Base-by-base conservation (phyloP, 2,113 vertebrate species). In the Tauraco erythrolophus region DNA sequence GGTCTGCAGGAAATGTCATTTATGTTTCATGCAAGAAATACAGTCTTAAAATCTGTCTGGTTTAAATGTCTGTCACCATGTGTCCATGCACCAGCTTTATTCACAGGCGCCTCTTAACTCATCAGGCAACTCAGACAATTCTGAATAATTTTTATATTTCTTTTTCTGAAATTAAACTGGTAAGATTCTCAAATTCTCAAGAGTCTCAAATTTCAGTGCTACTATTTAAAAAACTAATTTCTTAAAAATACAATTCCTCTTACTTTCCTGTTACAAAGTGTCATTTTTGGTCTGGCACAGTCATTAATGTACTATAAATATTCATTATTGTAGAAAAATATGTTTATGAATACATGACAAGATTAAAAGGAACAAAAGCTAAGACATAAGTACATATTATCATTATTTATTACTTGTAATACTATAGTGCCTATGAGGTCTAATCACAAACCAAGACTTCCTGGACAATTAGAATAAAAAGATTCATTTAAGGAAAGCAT, bases 1-100 rank as follows among this genome's bases (percentile, higher is more conserved):
- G 35, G n/a, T 87, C 93, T 70, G 56, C 60, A 41, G 89, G 85
- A 88, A 93, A 75, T 56, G 33, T 35, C 69, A 94, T 71, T 97
- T 95, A 84, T 14, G 31, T 83, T 57, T 81, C 43, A 85, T 75
- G 74, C 39, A 81, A 84, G 69, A 81, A 92, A 82, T 31, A 54
- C 8, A 70, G 35, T 35, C 43, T 94, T 84, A 78, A 94, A 94
- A 87, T 80, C 51, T 89, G 53, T 45, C 81, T 91, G 64, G 27
- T 93, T 94, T 84, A 92, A 95, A 89, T 70, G 68, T 71, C 81
- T 89, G 57, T 91, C 84, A 83, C 76, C 37, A 83, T 54, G 68
- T 70, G 85, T 78, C 76, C 51, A 39, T 41, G 50, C 39, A 84
- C 31, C 72, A 95, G 58, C 74, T 77, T 95, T 87, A 71, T 46